Percentiles rank a stretch among this genome's conserved stretches.
Evolutionary conservation across 1,140 invertebrate species (phyloP).

Genomic region (Bombus terrestris): DNA sequence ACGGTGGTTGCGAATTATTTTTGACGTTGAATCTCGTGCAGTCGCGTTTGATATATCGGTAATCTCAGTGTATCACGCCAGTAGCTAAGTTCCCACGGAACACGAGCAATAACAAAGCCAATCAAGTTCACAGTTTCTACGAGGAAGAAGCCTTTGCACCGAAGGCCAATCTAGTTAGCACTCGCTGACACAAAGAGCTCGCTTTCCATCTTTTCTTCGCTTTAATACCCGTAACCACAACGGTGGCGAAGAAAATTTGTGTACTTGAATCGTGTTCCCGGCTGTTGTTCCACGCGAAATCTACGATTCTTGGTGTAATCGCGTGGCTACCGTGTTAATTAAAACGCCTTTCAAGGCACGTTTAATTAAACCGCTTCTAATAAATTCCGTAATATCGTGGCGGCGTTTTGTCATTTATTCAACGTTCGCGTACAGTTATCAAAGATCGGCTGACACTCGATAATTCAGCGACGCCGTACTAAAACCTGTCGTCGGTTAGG

Average conservation of each 20-base stretch:
- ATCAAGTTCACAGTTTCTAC: background rate
- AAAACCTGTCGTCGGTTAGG: no score
- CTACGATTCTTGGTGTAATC: constrained; percentile 15
- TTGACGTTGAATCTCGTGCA: no score
- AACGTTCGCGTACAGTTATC: background rate
- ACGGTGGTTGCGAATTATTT: background rate
- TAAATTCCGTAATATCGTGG: constrained; percentile 12
- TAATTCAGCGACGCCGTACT: background rate
- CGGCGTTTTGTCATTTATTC: background rate
- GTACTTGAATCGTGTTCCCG: background rate
- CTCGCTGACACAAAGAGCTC: background rate
- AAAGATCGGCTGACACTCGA: background rate
- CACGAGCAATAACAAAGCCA: constrained; percentile 11
- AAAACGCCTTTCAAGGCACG: constrained; percentile 12
- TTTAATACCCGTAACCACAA: background rate
- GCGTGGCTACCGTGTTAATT: constrained; percentile 9
- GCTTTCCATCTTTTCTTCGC: background rate
- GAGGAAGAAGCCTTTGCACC: background rate
- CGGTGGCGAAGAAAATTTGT: background rate
- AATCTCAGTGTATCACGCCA: background rate
- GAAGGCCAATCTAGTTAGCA: constrained; percentile 1
- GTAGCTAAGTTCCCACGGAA: background rate
- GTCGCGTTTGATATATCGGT: background rate
- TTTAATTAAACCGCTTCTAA: constrained; percentile 31
- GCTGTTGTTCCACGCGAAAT: background rate